Base-by-base conservation (phyloP, 2,888 invertebrate species). In the Eupithecia dodoneata region DNA sequence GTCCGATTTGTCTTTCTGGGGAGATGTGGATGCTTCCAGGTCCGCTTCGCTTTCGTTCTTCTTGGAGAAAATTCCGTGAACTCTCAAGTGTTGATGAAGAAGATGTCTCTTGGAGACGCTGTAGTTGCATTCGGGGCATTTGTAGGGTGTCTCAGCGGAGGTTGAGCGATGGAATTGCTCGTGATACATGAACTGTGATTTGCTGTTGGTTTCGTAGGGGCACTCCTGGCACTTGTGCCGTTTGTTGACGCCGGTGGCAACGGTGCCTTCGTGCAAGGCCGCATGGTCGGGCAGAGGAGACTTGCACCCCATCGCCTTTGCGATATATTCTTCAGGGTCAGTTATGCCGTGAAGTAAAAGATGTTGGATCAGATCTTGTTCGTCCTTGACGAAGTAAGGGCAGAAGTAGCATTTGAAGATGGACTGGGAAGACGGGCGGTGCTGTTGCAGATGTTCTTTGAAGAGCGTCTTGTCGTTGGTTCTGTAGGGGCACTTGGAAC, bases 101-200 rank as follows among this genome's bases (percentile, higher is more conserved):
- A 98, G 95, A 85, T 98, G 97, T 81, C 97, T 95, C 87, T 97
- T 97, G 75, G 97, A 97, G 10, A 98, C 98, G 86, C 97, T 97
- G 88, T 98, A 98, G 81, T 97, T 97, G 89, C 98, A 98, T 83
- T 97, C 95, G 42, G 96, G 96, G 87, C 98, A 98, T 89, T 97
- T 97, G 91, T 97, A 97, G n/a, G 96, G 96, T 0, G 97, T 97
- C 69, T 96, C 96, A 74, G 96, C 96, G 0, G 97, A 79, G 3
- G 79, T 76, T n/a, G 76, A 71, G 7, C 79, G 95, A 87, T 98
- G 98, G 88, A 98, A 97, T 87, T 98, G 98, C 87, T 97, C 97
- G 87, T 98, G 98, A 88, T 98, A 98, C 87, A 97, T 96, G 90
- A 97, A 98, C 90, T 98, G 98, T 45, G 97, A 97, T 89, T 97